Evolutionary conservation across 2,797 vertebrate genomes (phyloP), one percentile per base, ranked within the genome.

Genomic region (Anguilla anguilla): DNA sequence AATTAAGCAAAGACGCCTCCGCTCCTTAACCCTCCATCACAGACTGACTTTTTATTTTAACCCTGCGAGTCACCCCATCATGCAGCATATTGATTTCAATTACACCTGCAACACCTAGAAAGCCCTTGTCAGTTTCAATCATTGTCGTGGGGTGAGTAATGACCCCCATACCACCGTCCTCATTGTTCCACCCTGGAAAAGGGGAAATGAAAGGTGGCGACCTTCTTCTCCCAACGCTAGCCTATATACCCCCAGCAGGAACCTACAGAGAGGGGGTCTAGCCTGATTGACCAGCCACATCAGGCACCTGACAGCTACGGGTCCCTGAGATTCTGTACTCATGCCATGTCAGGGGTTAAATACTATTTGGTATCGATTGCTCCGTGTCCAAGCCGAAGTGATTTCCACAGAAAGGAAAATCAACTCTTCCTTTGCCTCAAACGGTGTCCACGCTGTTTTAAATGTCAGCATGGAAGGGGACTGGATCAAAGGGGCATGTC

Each of bases 41-140:
- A 51, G 31, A 46, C 43, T 81, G 72, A 39, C 72, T 57, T 89
- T 88, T 83, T 84, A 88, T 87, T 92, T 92, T 91, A 92, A 92
- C 92, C 91, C 91, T 87, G 39, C 83, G 77, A 91, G 90, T 89
- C 91, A 91, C 89, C 89, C 90, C 89, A 91, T 93, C 89, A 90
- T 88, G 85, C 89, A 90, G 86, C 74, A 87, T 93, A 92, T 93
- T 92, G 91, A 92, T 93, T 93, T 92, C 90, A 92, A 89, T 90
- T 91, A 86, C 74, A 81, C 86, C 88, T 86, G 86, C 88, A 90
- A 89, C 87, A 91, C 82, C 85, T 88, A 46, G 74, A 91, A 90
- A 90, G 77, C 87, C 90, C 88, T 89, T 89, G 91, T 89, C 85
- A 88, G 86, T 89, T 89, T 89, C 88, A 90, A 91, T 92, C 91